A percentile compares a stretch with the other conserved stretches of the same genome.
Conservation (phyloP, 2,797 vertebrate genomes). For the Lagorchestes hirsutus region DNA sequence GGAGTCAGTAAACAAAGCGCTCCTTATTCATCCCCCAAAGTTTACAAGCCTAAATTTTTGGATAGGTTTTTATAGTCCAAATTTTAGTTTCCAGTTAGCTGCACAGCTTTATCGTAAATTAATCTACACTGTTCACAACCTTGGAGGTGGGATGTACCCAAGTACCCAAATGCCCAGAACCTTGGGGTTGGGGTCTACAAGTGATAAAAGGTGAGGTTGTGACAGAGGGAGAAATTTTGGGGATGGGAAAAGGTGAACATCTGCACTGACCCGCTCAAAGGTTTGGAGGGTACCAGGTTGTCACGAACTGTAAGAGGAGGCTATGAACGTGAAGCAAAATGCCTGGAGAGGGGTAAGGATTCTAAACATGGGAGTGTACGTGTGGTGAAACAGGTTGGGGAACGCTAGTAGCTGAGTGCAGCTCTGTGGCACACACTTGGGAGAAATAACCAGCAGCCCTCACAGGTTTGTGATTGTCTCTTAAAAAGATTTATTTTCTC, state of each 20-base stretch:
- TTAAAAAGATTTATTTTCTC: constrained; percentile 99
- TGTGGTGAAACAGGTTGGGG: constrained; percentile 22
- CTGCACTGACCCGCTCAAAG: background rate
- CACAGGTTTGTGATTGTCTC: constrained; percentile 95
- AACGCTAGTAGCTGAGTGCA: constrained; percentile 60
- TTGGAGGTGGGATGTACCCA: constrained; percentile 33
- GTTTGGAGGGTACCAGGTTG: constrained; percentile 41
- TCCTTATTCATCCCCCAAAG: constrained; percentile 44
- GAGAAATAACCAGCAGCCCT: constrained; percentile 87
- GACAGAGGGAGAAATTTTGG: constrained; percentile 3
- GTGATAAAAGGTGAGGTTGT: constrained; percentile 36
- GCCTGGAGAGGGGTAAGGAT: background rate
- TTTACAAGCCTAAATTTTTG: constrained; percentile 26
- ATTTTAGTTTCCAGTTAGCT: constrained; percentile 69
- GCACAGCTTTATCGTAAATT: constrained; percentile 66
- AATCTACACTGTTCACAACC: constrained; percentile 54
- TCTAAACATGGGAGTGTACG: background rate
- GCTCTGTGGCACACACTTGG: constrained; percentile 74
- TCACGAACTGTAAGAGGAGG: constrained; percentile 58
- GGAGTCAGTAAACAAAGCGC: background rate
- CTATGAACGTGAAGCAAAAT: background rate
- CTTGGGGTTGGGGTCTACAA: constrained; percentile 59
- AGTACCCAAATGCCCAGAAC: constrained; percentile 63
- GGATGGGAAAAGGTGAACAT: background rate
- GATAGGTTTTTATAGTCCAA: constrained; percentile 70